Base-by-base conservation (phyloP, 2,888 invertebrate species). In the Cacoxenus indagator region DNA sequence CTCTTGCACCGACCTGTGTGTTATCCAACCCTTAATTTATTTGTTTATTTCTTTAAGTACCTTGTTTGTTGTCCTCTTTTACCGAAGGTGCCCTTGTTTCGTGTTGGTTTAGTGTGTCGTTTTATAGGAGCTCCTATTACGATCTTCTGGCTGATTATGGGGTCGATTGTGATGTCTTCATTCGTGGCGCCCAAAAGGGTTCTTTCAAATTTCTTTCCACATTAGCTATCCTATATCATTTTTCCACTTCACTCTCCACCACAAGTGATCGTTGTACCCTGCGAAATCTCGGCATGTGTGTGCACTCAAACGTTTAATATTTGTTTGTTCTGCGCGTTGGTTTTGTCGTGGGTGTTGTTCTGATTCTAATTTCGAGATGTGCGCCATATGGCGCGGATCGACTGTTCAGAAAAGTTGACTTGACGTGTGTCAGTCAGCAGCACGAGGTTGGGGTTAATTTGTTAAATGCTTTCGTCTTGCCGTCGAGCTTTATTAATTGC, bases 331-430 rank as follows among this genome's bases (percentile, higher is more conserved):
- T 26, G 9, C 11, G 31, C 29, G 14, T n/a, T 14, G 24, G 17
- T 51, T 24, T 24, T n/a, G 14, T 24, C 27, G 55, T 24, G 27
- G 26, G 55, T 27, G 55, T 55, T 55, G 27, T 11, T 1, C 51
- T 51, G 9, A 51, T 51, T 51, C 73, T 77, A 67, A 73, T 31
- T n/a, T n/a, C 4, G 43, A 26, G 29, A 43, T 48, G 26, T 61
- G 67, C 22, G 75, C 78, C 84, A 84, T 84, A 84, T 84, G 84
- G 84, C 78, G 75, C 70, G 74, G 69, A 68, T 84, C 76, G 74
- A 71, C 55, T 22, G 11, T 67, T n/a, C n/a, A n/a, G n/a, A n/a
- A n/a, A n/a, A 72, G 24, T 46, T 68, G 67, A 68, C 14, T 55
- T 55, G 55, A 55, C 55, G 55, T 55, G 55, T 55, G 55, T 55